phyloP scores from a whole-genome alignment of 2,888 invertebrate genomes.

The Hedychridium roseum region DNA sequence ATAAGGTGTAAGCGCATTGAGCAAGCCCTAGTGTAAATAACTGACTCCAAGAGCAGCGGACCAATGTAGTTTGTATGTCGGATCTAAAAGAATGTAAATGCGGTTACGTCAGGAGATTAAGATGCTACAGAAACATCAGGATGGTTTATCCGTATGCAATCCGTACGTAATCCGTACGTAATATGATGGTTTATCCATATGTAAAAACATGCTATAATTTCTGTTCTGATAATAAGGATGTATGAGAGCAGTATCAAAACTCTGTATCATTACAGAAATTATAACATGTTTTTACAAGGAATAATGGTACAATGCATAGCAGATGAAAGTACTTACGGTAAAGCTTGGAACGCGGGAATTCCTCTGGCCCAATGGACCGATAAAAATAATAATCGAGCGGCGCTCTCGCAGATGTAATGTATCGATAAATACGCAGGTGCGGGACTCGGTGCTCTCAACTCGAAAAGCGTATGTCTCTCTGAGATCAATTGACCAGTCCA shows the following conservation, averaged over 20 bases:
- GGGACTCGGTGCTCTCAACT: constrained; percentile 78
- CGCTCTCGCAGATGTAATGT: constrained; percentile 95
- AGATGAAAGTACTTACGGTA: constrained; percentile 78
- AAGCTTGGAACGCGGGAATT: constrained; percentile 81
- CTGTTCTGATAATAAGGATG: too few relatives aligned
- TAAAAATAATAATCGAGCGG: constrained; percentile 88
- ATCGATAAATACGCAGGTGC: constrained; percentile 90
- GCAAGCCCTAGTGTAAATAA: constrained; percentile 90
- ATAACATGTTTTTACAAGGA: too few relatives aligned
- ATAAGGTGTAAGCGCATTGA: constrained; percentile 82
- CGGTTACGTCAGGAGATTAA: neutral
- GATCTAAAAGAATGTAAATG: constrained; percentile 68
- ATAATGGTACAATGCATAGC: too few relatives aligned
- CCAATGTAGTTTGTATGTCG: constrained; percentile 82
- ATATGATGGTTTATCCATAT: neutral
- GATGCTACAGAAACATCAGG: neutral
- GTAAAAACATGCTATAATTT: too few relatives aligned
- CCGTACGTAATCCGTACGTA: constrained; percentile 1
- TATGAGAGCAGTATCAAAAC: too few relatives aligned
- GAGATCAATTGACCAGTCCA: constrained; percentile 72
- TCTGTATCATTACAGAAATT: too few relatives aligned
- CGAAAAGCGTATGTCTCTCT: constrained; percentile 77
- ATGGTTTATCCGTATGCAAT: neutral
- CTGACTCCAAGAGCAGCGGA: constrained; percentile 92
- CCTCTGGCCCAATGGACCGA: constrained; percentile 90